Base-by-base conservation (phyloP, 2,113 vertebrate species). In the Pluvialis apricaria region DNA sequence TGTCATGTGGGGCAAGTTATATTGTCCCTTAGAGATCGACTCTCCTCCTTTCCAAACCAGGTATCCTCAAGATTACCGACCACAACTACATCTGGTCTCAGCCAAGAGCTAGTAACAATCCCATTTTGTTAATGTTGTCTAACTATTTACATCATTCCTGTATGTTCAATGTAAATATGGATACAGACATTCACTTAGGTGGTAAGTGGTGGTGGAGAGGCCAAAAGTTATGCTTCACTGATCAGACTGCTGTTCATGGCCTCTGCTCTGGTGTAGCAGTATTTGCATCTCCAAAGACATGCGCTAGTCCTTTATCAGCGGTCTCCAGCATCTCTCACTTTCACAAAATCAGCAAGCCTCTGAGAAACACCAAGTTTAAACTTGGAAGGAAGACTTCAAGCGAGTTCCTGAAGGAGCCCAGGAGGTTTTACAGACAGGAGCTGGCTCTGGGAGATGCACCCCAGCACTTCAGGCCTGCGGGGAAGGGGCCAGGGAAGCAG, bases 11-110 rank as follows among this genome's bases (percentile, higher is more conserved):
- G n/a, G 14, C n/a, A 75, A 31, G 29, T 29, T 5, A 5, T 0
- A 1, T 4, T n/a, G 14, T 36, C n/a, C 60, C 28, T 70, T 22
- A 13, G 11, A 82, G 34, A 49, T 0, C 4, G 0, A 16, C 5
- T 26, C 11, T 18, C 16, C 4, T 72, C 45, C 22, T 91, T 91
- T 47, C 61, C 71, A 83, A 80, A 61, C 5, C 6, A 38, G 21
- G 9, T 26, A 51, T 24, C 57, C 24, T 77, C 38, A 36, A 36
- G 14, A 42, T 55, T 6, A 52, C 19, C 1, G 1, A 47, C 7
- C 34, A 57, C 42, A 60, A 9, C 26, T 21, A 11, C 47, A 47
- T 12, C 21, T 28, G 2, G 0, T 32, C 31, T 79, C 52, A 69
- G 10, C 17, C 40, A n/a, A 55, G 44, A 85, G 13, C 21, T 15